Conservation (phyloP, 2,113 vertebrate species). For the Conger conger region DNA sequence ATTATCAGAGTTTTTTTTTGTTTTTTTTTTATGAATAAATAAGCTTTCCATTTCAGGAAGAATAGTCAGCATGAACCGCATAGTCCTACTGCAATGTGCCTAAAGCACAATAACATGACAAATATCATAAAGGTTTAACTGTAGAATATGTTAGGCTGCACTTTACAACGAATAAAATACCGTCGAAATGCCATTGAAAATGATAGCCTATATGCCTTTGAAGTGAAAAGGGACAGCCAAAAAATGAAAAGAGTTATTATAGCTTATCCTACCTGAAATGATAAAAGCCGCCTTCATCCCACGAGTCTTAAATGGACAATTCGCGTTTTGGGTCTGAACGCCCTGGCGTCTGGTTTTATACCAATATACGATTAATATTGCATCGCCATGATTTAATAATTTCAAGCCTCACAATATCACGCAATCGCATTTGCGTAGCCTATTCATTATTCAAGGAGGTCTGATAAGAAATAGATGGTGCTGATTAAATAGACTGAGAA, state of each 20-base stretch:
- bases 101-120: too few relatives aligned
- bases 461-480: constrained; percentile 63
- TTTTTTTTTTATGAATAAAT: too few relatives aligned
- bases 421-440: constrained; percentile 72
- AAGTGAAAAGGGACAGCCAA: neutral
- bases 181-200: too few relatives aligned
- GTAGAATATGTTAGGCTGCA: too few relatives aligned
- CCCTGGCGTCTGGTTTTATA: constrained; percentile 72
- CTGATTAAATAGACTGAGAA: constrained; percentile 31
- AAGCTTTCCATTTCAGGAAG: too few relatives aligned
- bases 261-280: neutral
- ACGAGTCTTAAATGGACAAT: constrained; percentile 44
- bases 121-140: too few relatives aligned
- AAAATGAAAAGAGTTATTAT: neutral
- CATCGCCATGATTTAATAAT: constrained; percentile 83
- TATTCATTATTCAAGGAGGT: constrained; percentile 83
- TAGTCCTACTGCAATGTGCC: too few relatives aligned
- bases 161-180: too few relatives aligned
- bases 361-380: constrained; percentile 82
- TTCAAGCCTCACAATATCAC: constrained; percentile 77
- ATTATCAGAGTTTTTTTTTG: too few relatives aligned
- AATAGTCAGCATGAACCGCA: too few relatives aligned
- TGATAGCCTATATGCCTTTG: neutral
- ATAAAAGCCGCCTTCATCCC: constrained; percentile 29
- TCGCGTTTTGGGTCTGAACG: constrained; percentile 52